phyloP scores from a whole-genome alignment of 2,113 vertebrate genomes.

The Leptosomus discolor region DNA sequence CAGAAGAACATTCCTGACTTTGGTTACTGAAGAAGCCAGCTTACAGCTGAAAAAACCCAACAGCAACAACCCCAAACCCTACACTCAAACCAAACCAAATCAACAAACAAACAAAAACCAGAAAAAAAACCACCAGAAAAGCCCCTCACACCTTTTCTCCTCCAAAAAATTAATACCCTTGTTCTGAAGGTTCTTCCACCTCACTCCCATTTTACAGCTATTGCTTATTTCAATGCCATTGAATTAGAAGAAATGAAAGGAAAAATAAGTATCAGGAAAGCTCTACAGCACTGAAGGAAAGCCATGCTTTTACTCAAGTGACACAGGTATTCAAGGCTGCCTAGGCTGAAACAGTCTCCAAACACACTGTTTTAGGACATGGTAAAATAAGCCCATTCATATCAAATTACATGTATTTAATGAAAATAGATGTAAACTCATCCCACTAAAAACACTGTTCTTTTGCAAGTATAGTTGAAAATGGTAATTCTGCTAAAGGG shows the following conservation, averaged over 20 bases:
- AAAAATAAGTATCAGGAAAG: background rate
- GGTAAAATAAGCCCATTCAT: background rate
- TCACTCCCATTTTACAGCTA: background rate
- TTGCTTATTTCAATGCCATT: background rate
- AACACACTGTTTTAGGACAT: background rate
- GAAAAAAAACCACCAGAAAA: background rate
- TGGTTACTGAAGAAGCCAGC: background rate
- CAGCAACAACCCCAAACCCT: too few species aligned
- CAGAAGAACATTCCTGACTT: background rate
- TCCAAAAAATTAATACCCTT: background rate
- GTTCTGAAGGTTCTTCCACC: background rate
- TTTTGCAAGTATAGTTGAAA: background rate
- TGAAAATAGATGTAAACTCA: background rate
- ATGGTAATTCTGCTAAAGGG: background rate
- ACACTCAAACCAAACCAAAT: too few species aligned
- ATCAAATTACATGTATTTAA: background rate
- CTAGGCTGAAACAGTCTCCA: background rate
- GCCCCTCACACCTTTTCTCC: background rate
- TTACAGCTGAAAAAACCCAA: background rate
- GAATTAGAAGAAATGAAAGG: background rate
- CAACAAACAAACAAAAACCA: background rate
- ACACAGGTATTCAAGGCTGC: background rate
- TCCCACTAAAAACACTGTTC: background rate
- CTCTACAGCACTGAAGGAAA: background rate
- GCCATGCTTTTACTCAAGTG: background rate